phyloP scores from a whole-genome alignment of 2,888 invertebrate species.

The Shargacucullia verbasci region DNA sequence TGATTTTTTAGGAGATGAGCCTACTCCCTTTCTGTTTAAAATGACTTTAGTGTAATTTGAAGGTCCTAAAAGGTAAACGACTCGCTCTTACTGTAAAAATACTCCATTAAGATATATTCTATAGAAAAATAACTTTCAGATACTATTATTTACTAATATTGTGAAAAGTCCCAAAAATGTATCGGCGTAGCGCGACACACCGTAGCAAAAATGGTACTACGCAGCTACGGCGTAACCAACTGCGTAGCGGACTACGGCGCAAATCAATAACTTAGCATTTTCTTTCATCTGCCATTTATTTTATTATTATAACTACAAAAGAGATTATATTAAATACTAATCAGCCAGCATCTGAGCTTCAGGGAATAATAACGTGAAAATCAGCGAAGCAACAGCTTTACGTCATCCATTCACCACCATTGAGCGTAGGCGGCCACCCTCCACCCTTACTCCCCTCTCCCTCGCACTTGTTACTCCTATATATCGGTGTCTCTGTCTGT shows the following conservation, averaged over 20 bases:
- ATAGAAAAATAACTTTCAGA: no score
- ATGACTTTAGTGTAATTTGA: no score
- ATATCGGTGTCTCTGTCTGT: slow-evolving; percentile 49
- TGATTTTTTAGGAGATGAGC: no score
- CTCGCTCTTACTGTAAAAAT: no score
- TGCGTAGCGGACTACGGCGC: slow-evolving; percentile 30
- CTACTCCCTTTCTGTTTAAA: no score
- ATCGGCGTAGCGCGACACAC: no score
- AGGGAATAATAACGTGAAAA: slow-evolving; percentile 52
- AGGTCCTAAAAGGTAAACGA: no score
- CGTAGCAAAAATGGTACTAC: slow-evolving; percentile 27
- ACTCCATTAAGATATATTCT: no score
- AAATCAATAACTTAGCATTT: slow-evolving; percentile 27
- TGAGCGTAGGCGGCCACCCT: slow-evolving; percentile 61
- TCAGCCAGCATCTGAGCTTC: slow-evolving; percentile 39
- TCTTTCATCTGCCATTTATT: slow-evolving; percentile 3
- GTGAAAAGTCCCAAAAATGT: no score
- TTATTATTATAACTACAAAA: background rate
- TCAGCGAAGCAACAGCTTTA: slow-evolving; percentile 58
- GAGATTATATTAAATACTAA: slow-evolving; percentile 21
- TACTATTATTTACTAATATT: no score
- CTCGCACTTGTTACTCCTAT: slow-evolving; percentile 10
- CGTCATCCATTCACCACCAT: slow-evolving; percentile 77
- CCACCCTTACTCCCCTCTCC: slow-evolving; percentile 40
- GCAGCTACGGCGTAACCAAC: slow-evolving; percentile 40